phyloP scores from a whole-genome alignment of 2,888 invertebrate genomes.

The Heteromyza rotundicornis region DNA sequence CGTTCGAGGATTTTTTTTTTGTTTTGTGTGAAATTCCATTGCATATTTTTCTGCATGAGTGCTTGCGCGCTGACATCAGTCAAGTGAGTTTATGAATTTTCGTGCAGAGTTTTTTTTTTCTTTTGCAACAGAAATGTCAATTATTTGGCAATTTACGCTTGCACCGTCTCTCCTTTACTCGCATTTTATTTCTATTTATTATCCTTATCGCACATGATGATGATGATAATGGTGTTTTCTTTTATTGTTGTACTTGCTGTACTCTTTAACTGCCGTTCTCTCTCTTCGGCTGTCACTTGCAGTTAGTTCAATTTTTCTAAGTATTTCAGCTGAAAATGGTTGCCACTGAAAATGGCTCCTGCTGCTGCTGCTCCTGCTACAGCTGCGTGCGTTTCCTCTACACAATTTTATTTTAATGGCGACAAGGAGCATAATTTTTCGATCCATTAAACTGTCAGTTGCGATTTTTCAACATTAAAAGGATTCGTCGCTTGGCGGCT shows the following conservation, averaged over 20 bases:
- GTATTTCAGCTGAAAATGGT: no score
- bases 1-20: background rate
- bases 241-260: conserved; percentile 6
- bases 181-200: background rate
- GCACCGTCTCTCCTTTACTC: no score
- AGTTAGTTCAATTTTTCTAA: conserved; percentile 22
- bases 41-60: conserved; percentile 12
- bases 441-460: conserved; percentile 52
- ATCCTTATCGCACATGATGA: background rate
- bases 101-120: no score
- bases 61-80: background rate
- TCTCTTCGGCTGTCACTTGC: conserved; percentile 25
- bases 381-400: background rate
- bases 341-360: background rate
- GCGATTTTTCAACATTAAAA: conserved; percentile 39
- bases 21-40: conserved; percentile 4
- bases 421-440: conserved; percentile 44
- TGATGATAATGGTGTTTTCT: background rate
- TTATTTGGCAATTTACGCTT: conserved; percentile 9
- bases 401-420: conserved; percentile 30
- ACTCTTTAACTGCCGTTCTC: conserved; percentile 3
- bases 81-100: background rate
- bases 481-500: conserved; percentile 11
- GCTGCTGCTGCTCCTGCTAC: background rate
- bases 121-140: conserved; percentile 16